phyloP scores from a whole-genome alignment of 2,888 invertebrate species.

The Rotaria magnacalcarata region DNA sequence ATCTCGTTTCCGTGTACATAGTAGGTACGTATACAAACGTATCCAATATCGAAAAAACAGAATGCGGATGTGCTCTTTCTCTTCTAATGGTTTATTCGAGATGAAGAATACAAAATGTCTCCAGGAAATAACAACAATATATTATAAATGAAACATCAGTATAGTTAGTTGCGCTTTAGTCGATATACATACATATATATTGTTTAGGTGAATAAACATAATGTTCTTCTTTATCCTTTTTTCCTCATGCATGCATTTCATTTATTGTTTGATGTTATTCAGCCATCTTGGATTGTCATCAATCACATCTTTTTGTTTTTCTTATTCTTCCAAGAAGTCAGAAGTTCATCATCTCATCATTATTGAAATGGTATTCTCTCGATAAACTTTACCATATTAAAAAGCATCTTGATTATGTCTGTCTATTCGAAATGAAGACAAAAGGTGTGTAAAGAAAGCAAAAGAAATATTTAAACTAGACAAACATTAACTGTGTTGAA shows the following conservation, averaged over 20 bases:
- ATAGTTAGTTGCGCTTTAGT: background rate
- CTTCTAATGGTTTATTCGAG: background rate
- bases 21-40: background rate
- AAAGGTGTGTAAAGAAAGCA: conserved; percentile 23
- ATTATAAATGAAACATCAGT: background rate
- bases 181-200: background rate
- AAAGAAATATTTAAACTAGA: conserved; percentile 10
- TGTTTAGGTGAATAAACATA: conserved; percentile 21
- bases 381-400: background rate
- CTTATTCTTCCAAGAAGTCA: background rate
- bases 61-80: conserved; percentile 1
- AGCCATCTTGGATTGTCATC: conserved; percentile 13
- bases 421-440: conserved; percentile 2
- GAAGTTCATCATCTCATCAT: conserved; percentile 8
- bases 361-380: background rate
- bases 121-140: conserved; percentile 12
- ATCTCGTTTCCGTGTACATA: background rate
- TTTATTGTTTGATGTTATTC: background rate
- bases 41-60: conserved; percentile 10
- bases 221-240: background rate
- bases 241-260: background rate
- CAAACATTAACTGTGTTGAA: conserved; percentile 22
- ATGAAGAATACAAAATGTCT: conserved; percentile 22
- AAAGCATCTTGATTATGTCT: conserved; percentile 12
- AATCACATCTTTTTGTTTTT: background rate